phyloP scores from a whole-genome alignment of 2,113 vertebrate genomes.

The Ondatra zibethicus region DNA sequence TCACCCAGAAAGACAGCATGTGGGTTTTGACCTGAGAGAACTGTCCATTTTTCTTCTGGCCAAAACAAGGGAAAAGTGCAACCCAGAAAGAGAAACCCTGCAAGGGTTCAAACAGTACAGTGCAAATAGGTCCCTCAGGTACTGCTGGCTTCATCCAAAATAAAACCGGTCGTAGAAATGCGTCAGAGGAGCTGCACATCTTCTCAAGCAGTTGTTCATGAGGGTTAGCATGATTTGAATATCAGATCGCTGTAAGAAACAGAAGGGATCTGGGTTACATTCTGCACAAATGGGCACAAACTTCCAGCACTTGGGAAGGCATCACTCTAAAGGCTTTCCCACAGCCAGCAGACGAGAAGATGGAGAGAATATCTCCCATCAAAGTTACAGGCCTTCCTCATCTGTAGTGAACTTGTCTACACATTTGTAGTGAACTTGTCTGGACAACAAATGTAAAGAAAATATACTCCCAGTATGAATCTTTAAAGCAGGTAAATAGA shows the following conservation, averaged over 20 bases:
- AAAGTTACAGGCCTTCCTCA: not conserved
- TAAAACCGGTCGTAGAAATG: not conserved
- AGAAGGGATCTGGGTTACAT: not conserved
- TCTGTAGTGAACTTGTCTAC: not conserved
- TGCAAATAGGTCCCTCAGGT: not conserved
- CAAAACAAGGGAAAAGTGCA: not conserved
- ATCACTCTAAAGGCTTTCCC: not conserved
- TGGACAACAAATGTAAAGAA: not conserved
- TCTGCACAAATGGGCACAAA: not conserved
- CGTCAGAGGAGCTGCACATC: not conserved
- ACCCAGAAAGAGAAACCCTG: not conserved
- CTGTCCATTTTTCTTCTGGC: not conserved
- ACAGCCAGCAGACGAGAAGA: not conserved
- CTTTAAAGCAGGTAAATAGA: not conserved
- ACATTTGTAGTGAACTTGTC: not conserved
- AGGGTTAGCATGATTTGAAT: not conserved
- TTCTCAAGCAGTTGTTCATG: not conserved
- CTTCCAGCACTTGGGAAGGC: not conserved
- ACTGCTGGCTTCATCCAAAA: not conserved
- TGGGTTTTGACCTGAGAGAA: not conserved
- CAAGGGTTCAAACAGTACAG: not conserved
- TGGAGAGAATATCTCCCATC: not conserved
- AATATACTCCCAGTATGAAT: not conserved
- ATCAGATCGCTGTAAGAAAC: not conserved
- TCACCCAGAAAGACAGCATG: not conserved